Base-by-base conservation (phyloP, 2,113 vertebrate species). In the Neotoma lepida region DNA sequence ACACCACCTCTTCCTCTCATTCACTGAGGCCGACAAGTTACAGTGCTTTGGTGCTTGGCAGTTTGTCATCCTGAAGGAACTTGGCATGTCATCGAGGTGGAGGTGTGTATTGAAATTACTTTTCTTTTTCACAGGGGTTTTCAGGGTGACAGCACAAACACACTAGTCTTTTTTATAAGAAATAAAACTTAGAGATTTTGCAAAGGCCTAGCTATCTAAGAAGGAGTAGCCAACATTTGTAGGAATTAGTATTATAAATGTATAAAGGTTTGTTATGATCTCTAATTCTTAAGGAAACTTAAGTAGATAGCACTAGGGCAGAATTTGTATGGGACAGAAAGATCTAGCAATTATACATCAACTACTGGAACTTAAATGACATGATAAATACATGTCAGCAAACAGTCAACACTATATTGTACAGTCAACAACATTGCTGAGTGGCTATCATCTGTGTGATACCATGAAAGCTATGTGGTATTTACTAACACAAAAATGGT, bases 1-100 rank as follows among this genome's bases (percentile, higher is more conserved):
- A 86, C 96, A 88, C 97, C 97, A 85, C 97, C 98, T 98, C 96
- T 98, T 98, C 98, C 98, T 98, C 76, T 95, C 97, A 98, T 98
- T 98, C 98, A 98, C 87, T 15, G 0, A 4, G 0, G 78, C 96
- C 92, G 95, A 96, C 81, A 76, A 96, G 94, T 41, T 28, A 68
- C 70, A 71, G 3, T 9, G 54, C 88, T 96, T 96, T 81, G 95
- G 76, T 95, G 93, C 95, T 96, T 96, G 97, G 94, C 97, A 97
- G 88, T 90, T 46, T 0, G 15, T 96, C 97, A 91, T 90, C 61
- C 13, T 89, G 18, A 54, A 94, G 89, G 54, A 89, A 89, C 49
- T 93, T 80, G 96, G 96, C 96, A 95, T 94, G 88, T 66, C 64
- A 1, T 0, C 49, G 88, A 78, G 80, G 76, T 51, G 92, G 35